These are phyloP conservation scores for Falco biarmicus DNA, from an alignment of 2,797 vertebrate genomes.

Conservation along the genomic window DNA sequence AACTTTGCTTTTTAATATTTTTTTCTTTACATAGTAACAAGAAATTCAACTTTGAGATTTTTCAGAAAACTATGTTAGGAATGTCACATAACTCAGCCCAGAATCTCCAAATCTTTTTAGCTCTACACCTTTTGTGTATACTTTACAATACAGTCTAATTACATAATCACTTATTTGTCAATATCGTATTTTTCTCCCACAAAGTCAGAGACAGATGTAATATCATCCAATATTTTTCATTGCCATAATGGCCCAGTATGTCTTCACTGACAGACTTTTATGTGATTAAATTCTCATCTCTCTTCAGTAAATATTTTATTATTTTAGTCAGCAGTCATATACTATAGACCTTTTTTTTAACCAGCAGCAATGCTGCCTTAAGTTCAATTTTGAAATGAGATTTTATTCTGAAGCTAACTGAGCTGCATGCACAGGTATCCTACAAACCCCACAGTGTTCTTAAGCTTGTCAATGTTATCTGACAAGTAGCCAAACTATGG, in stretches of 20 bases:
- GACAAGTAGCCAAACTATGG: not conserved
- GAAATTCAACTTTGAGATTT: not conserved
- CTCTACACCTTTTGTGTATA: not conserved
- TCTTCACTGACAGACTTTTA: slow-evolving; percentile 6
- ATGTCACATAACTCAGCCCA: not conserved
- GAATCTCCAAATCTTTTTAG: slow-evolving; percentile 9
- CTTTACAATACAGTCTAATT: not conserved
- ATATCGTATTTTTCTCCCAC: not conserved
- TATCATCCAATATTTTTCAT: slow-evolving; percentile 13
- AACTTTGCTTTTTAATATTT: not conserved
- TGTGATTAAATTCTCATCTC: slow-evolving; percentile 26
- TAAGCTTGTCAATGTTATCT: not conserved
- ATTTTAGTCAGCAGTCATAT: slow-evolving; percentile 32
- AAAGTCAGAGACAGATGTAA: slow-evolving; percentile 9
- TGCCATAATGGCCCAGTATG: not conserved
- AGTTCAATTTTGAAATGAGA: slow-evolving; percentile 9
- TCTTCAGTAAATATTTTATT: slow-evolving; percentile 12
- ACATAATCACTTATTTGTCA: slow-evolving; percentile 1
- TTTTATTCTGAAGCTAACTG: slow-evolving; percentile 8
- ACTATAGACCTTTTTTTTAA: not conserved
- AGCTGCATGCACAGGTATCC: not conserved
- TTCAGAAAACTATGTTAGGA: not conserved
- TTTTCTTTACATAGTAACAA: not conserved
- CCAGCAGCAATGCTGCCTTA: not conserved
- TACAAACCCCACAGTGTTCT: not conserved